Conservation (phyloP, 2,797 vertebrate genomes). For the Poliocrania exsul region DNA sequence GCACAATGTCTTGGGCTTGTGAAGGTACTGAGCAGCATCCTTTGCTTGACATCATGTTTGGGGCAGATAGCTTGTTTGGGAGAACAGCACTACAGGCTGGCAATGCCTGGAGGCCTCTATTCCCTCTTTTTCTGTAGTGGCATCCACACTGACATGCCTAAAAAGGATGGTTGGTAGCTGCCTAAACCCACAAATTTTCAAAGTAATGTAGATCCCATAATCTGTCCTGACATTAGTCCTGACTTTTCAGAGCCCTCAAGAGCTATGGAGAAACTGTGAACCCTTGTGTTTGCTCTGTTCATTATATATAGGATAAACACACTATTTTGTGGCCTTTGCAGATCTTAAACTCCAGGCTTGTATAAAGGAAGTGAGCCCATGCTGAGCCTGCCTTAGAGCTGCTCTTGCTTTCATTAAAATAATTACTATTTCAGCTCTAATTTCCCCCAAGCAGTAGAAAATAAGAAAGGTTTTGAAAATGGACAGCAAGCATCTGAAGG, state of each 20-base stretch:
- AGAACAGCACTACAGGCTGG: neutral
- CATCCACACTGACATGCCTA: neutral
- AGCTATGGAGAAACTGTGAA: neutral
- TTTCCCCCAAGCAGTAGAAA: neutral
- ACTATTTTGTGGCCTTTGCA: neutral
- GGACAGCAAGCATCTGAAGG: neutral
- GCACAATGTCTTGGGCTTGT: neutral
- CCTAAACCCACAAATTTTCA: neutral
- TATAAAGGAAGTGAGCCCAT: neutral
- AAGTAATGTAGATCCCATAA: neutral
- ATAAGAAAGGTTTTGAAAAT: constrained; percentile 12
- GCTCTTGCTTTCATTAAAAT: constrained; percentile 24
- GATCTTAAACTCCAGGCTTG: neutral
- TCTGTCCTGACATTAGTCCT: neutral
- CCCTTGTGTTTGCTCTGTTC: neutral
- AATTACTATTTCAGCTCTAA: constrained; percentile 2
- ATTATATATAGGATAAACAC: accelerated
- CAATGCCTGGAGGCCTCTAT: neutral
- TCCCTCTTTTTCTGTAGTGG: neutral
- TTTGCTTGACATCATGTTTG: neutral
- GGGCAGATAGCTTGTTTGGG: neutral
- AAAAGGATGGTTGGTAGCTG: neutral
- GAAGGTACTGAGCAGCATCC: neutral
- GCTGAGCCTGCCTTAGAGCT: constrained; percentile 11
- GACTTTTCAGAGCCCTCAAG: neutral